Base-by-base conservation (phyloP, 2,113 vertebrate genomes). In the Takifugu flavidus region DNA sequence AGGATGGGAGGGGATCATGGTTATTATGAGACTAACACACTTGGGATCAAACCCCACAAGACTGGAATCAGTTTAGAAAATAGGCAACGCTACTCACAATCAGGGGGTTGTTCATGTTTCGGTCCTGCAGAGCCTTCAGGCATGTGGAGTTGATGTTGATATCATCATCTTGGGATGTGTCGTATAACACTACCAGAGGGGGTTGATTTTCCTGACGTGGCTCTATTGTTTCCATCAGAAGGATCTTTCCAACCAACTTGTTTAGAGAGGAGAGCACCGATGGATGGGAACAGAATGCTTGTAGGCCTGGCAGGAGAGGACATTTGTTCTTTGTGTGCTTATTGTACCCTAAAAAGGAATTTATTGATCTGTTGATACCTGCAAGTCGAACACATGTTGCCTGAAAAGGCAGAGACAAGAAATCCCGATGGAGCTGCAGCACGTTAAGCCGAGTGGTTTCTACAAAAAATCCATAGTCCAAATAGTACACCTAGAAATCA, bases 381-480 rank as follows among this genome's bases (percentile, higher is more conserved):
- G 96, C 96, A 15, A 99, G 89, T 66, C 85, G 91, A 77, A 96
- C 94, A 81, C 89, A 93, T 4, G 90, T 86, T 56, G 93, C 94
- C 84, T 99, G 96, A 75, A 96, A 95, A 26, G 96, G 92, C 39
- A 98, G 88, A 0, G 66, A 83, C 62, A 86, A 65, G 84, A 98
- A 98, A 56, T 84, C 85, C n/a, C 88, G 87, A 56, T 88, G 89
- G 15, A 98, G 83, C 65, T 88, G 88, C 77, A 91, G 84, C 7
- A 94, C 86, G 77, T 89, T 93, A 54, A 1, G 86, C 47, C 69
- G 82, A 74, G 87, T 90, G 57, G 93, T 84, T 60, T 87, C 80
- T 64, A 94, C 92, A 81, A 83, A 92, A 76, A 96, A 96, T 26
- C 95, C 95, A 49, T 98, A 88, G 82, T 98, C 96, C 79, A 96